Base-by-base conservation (phyloP, 2,888 invertebrate genomes). In the Agrotis exclamationis region DNA sequence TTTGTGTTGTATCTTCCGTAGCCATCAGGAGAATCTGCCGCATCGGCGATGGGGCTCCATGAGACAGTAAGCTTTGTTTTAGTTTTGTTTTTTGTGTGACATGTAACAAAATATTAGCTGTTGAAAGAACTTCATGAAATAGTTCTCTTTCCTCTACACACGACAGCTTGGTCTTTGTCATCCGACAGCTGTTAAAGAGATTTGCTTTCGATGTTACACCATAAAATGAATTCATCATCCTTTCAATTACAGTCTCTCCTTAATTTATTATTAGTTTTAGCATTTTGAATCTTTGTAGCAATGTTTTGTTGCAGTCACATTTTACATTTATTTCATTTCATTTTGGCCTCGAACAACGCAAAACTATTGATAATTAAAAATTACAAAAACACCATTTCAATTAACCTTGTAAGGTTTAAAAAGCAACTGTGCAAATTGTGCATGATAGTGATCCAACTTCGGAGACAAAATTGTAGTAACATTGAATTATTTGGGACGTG, bases 41-140 rank as follows among this genome's bases (percentile, higher is more conserved):
- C 94, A 96, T 87, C 95, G 96, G 63, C 93, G 96, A 86, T 96
- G 96, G 96, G 96, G 96, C 76, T 96, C 96, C 83, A 96, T 96
- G 96, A 94, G 96, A 94, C 96, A 96, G 96, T 96, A 95, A 96
- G 96, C 85, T 89, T 86, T 86, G 50, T 83, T 87, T 88, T 89
- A 76, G 73, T 54, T 83, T 47, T 14, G 16, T 81, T 73, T 24
- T 70, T 45, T 54, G 57, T 54, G 16, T 67, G n/a, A 14, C 54
- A 50, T 62, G 51, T 72, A 56, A 60, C 65, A 66, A 72, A 76
- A 72, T 39, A 48, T 4, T 63, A 2, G 62, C 60, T 16, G 22
- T 3, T 7, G 6, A 22, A 51, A 18, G 9, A n/a, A 14, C 28
- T 56, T 1, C 18, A 24, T n/a, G 5, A n/a, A 18, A 50, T 18